phyloP scores from a whole-genome alignment of 2,888 invertebrate genomes.

The Heliconius cydno region DNA sequence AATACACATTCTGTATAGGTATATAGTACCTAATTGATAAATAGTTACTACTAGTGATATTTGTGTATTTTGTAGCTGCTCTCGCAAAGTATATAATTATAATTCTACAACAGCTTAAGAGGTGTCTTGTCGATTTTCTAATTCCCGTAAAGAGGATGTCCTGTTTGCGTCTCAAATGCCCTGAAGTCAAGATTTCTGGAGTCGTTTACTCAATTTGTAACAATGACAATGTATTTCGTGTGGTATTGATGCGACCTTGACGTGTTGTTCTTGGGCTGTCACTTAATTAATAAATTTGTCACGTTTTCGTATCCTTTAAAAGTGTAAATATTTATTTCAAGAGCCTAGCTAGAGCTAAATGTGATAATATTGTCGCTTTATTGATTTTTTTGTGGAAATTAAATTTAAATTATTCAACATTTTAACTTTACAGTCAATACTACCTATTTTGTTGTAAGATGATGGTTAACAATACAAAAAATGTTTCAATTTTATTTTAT shows the following conservation, averaged over 20 bases:
- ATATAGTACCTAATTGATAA: too few species aligned
- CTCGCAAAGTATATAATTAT: neutral
- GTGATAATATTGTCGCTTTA: too few species aligned
- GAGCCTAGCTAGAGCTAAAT: neutral
- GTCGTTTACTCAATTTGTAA: constrained; percentile 39
- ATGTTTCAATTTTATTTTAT: neutral
- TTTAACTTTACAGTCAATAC: too few species aligned
- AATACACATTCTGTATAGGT: too few species aligned
- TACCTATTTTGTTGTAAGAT: too few species aligned
- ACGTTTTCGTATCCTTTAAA: neutral
- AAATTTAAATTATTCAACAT: too few species aligned
- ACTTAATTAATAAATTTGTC: neutral
- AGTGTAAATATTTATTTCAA: too few species aligned
- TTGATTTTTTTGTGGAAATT: too few species aligned
- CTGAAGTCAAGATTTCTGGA: constrained; percentile 30
- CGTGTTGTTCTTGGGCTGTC: neutral
- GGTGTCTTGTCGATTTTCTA: constrained; percentile 25
- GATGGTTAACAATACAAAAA: too few species aligned
- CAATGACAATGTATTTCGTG: constrained; percentile 14
- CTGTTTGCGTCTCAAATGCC: constrained; percentile 51
- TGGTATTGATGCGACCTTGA: neutral
- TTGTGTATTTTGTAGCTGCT: neutral
- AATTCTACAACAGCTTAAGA: constrained; percentile 11
- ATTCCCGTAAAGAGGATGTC: constrained; percentile 68
- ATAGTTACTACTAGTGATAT: too few species aligned